Base-by-base conservation (phyloP, 2,888 invertebrate species). In the Pemphredon lugubris region DNA sequence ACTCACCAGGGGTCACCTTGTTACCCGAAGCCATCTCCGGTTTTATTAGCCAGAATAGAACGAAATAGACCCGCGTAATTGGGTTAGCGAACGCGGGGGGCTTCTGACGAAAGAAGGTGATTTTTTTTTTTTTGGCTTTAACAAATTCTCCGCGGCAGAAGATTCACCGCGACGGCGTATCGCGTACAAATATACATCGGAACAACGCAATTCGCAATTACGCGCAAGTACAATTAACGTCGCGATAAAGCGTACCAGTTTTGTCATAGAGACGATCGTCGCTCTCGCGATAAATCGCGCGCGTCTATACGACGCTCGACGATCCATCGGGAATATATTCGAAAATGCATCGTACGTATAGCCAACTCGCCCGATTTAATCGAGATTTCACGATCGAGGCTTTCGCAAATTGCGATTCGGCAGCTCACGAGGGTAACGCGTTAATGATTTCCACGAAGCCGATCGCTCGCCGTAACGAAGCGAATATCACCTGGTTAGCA, bases 401-500 rank as follows among this genome's bases (percentile, higher is more conserved):
- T n/a, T 39, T 61, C 26, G 14, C 50, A 42, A 6, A 42, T 45
- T 7, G 21, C 13, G 13, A 21, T 51, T 60, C 39, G 32, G 16
- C 14, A 48, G 13, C 34, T 18, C 3, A 18, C 23, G 13, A 11
- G n/a, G 13, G 20, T 64, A 53, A 47, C 26, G 55, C 32, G 44
- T 50, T 63, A 48, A 59, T 39, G 51, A 73, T 73, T 65, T 70
- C 57, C 61, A 21, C 37, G 65, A 70, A 65, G 47, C 44, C 66
- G 66, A 66, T 53, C 61, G 48, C 26, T 44, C 57, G 23, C 57
- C 45, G 45, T 57, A 68, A 51, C 64, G 11, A 30, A 20, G 48
- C 5, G 64, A 26, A 60, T 63, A 42, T 80, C 79, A 79, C 81
- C 80, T 74, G 74, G 78, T 67, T 67, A 70, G 74, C 81, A 83